phyloP scores from a whole-genome alignment of 2,113 vertebrate genomes.

The Pan paniscus region DNA sequence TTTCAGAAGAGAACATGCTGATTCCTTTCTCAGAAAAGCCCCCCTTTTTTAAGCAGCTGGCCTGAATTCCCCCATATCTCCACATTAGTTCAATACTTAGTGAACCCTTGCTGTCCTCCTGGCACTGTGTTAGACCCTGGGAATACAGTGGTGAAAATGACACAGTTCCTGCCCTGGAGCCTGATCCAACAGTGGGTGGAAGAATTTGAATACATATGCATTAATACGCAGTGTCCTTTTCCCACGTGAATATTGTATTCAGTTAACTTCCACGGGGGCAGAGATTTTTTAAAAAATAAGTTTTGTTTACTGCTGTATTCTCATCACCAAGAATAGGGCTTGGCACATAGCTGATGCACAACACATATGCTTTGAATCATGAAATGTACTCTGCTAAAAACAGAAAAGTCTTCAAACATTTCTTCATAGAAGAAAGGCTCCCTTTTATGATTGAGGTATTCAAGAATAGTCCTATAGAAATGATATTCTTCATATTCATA shows the following conservation, averaged over 20 bases:
- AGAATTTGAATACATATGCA: neutral
- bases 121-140: neutral
- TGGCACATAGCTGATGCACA: neutral
- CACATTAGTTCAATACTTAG: neutral
- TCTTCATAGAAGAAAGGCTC: neutral
- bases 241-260: neutral
- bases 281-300: neutral
- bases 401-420: neutral
- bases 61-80: neutral
- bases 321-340: neutral
- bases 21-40: neutral
- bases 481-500: constrained; percentile 58
- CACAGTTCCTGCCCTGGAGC: neutral
- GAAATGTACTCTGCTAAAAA: neutral
- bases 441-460: neutral
- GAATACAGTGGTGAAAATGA: neutral
- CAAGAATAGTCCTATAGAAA: constrained; percentile 17
- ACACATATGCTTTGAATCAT: neutral
- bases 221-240: neutral
- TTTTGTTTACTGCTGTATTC: neutral
- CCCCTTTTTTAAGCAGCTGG: neutral
- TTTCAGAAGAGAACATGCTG: neutral
- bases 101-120: neutral
- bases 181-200: neutral
- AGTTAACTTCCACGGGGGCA: neutral